Base-by-base conservation (phyloP, 2,888 invertebrate species). In the Prenolepis imparis region DNA sequence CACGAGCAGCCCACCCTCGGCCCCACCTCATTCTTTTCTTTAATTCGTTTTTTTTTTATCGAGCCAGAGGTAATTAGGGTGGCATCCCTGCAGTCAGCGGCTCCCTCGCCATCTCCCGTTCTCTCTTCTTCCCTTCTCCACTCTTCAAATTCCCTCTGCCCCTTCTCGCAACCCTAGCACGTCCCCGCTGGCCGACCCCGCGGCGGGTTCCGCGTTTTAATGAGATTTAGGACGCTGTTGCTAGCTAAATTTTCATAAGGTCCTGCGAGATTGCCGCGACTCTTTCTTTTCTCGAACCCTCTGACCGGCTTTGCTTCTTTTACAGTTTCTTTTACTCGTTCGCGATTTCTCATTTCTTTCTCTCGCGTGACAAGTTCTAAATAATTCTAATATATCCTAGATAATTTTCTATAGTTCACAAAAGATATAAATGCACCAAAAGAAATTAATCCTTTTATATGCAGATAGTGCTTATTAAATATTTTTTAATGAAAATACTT, bases 31-130 rank as follows among this genome's bases (percentile, higher is more conserved):
- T 94, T 94, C 93, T 93, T 94, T 94, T 94, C 94, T 94, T 94
- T 94, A 94, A 94, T 94, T 94, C 93, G 92, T 92, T 93, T 93
- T 89, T 92, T 92, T 92, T 94, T 93, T 91, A 93, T 93, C 92
- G 93, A 91, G 91, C 91, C 92, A 89, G 91, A 92, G 93, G 93
- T 94, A 94, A 94, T 94, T 94, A 94, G 94, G 94, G 93, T 94
- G 92, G 94, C 93, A 94, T 94, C 93, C 92, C 93, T 91, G 93
- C 93, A 93, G 93, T 92, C 94, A 90, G 90, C 92, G 89, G 89
- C 91, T 88, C 90, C 90, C 90, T 85, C 89, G 88, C 85, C 84
- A 57, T 63, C 85, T 78, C 57, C 81, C 67, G 67, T 21, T 48
- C n/a, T 63, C 64, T 39, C 24, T 15, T 36, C 28, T 41, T 18